Conservation (phyloP, 2,888 invertebrate genomes). For the Abrostola tripartita region DNA sequence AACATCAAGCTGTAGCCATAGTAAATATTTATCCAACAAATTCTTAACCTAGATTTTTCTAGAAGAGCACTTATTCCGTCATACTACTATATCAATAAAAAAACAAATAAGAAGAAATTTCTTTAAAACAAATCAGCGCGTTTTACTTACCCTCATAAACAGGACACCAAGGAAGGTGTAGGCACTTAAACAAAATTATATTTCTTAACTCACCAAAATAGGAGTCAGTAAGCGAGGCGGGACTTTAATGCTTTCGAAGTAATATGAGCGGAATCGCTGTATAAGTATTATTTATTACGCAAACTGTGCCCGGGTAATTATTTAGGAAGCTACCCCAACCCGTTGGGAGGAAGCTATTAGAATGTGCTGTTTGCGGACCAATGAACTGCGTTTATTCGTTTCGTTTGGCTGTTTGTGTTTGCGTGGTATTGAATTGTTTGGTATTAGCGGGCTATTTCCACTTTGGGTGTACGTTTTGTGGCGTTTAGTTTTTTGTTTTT, state of each 20-base stretch:
- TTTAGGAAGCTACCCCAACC: slow-evolving; percentile 69
- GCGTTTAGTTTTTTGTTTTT: slow-evolving; percentile 1
- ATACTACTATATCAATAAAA: no score
- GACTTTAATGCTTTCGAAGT: slow-evolving; percentile 46
- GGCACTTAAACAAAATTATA: slow-evolving; percentile 40
- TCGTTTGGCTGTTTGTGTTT: slow-evolving; percentile 51
- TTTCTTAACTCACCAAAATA: slow-evolving; percentile 26
- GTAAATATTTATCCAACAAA: no score
- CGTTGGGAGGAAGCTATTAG: slow-evolving; percentile 60
- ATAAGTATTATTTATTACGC: slow-evolving; percentile 85
- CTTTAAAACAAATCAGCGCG: neutral
- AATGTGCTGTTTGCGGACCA: slow-evolving; percentile 61
- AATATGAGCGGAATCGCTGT: slow-evolving; percentile 68
- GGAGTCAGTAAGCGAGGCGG: slow-evolving; percentile 34
- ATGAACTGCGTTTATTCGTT: slow-evolving; percentile 59
- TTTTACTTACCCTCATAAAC: slow-evolving; percentile 7
- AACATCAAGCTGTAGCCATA: no score
- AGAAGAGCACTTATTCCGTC: no score
- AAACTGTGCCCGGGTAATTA: slow-evolving; percentile 80
- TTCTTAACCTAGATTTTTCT: no score
- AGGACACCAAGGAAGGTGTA: slow-evolving; percentile 14
- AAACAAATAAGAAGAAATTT: neutral
- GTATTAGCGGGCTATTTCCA: slow-evolving; percentile 31
- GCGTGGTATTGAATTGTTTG: slow-evolving; percentile 57
- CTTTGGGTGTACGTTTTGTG: slow-evolving; percentile 11